Base-by-base conservation (phyloP, 2,113 vertebrate species). In the Cygnus buccinator region DNA sequence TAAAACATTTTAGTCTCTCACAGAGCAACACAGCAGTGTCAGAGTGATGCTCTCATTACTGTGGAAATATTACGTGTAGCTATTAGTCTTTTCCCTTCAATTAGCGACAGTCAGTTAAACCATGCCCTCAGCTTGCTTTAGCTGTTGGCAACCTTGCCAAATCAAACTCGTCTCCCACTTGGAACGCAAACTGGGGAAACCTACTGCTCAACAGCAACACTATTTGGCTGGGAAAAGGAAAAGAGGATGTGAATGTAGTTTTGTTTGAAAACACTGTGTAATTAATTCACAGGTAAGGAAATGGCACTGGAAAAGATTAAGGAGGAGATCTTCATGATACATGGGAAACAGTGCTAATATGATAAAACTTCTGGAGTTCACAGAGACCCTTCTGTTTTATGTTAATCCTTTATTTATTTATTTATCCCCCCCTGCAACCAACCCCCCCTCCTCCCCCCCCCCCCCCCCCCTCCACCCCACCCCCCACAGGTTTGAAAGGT, bases 21-120 rank as follows among this genome's bases (percentile, higher is more conserved):
- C 37, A 59, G 89, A 92, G 63, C n/a, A 92, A 65, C 89, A 84
- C 57, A 83, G 84, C 72, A 95, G 79, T 70, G 68, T 93, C 94
- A 95, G 79, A 5, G 6, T 50, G 78, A 85, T 6, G 21, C 57
- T 87, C 70, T 96, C 87, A 95, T 97, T 91, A 95, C 73, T 57
- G 39, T 19, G 63, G 46, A 81, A 72, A 58, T 90, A 92, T 62
- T 94, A 72, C 73, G 68, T 54, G 71, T 71, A 94, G 59, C 48
- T 72, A 87, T 95, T 94, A 92, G 52, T 91, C 65, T 92, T 95
- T 52, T 90, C 87, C 81, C 83, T 95, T 94, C 62, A 92, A 89
- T 95, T 94, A 97, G 68, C 43, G 71, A 80, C 84, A 94, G 61
- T 62, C 84, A 85, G 72, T 92, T 93, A 95, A 65, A 52, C 37